Conservation (phyloP, 1,140 invertebrate genomes). For the Planococcus citri region DNA sequence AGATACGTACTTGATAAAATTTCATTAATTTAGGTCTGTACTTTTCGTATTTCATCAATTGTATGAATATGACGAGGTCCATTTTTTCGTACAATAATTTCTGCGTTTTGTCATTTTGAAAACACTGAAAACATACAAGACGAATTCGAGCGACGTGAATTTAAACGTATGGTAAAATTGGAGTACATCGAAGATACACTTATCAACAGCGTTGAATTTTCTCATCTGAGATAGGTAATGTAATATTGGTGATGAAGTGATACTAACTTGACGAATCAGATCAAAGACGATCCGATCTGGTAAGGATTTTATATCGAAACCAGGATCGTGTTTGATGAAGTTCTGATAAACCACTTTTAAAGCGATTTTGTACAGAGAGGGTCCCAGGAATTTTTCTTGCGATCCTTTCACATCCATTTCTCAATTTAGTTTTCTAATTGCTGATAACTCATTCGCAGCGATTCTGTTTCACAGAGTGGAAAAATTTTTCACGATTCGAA, state of each 20-base stretch:
- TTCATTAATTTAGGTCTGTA: neutral
- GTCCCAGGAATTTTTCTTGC: neutral
- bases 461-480: too few species aligned
- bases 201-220: too few species aligned
- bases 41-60: neutral
- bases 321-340: neutral
- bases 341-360: neutral
- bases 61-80: neutral
- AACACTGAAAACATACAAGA: neutral
- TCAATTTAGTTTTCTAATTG: neutral
- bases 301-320: neutral
- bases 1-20: neutral
- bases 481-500: too few species aligned
- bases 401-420: neutral
- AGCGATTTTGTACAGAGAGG: neutral
- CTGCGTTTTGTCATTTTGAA: neutral
- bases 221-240: too few species aligned
- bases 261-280: neutral
- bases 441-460: neutral
- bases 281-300: neutral
- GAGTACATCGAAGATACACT: too few species aligned
- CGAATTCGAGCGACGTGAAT: too few species aligned
- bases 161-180: too few species aligned
- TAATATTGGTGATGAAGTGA: neutral
- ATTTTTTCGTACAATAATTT: neutral